These are phyloP conservation scores for Lydus trimaculatus DNA, from an alignment of 2,888 invertebrate genomes.

Conservation along the genomic window DNA sequence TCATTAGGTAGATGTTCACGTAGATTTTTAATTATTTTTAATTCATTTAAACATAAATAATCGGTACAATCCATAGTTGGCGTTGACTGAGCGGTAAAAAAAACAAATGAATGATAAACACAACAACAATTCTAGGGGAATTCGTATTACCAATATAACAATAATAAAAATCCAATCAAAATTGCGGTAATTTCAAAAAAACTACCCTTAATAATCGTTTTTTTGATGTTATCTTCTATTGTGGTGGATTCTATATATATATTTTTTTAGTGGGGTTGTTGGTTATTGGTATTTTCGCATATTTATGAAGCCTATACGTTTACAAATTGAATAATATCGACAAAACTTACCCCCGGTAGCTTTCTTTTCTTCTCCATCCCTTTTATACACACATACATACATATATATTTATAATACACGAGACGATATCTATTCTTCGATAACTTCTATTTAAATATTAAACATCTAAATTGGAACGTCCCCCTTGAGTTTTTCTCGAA, in stretches of 20 bases:
- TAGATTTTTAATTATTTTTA: constrained; percentile 68
- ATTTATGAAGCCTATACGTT: constrained; percentile 42
- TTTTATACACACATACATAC: constrained; percentile 20
- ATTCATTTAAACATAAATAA: constrained; percentile 67
- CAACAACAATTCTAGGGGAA: constrained; percentile 8
- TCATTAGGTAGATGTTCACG: constrained; percentile 65
- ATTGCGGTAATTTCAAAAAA: constrained; percentile 8
- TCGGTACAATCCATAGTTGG: constrained; percentile 67
- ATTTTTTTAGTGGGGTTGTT: constrained; percentile 16
- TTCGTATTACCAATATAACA: constrained; percentile 15
- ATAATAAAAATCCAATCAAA: background rate
- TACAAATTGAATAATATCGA: constrained; percentile 30
- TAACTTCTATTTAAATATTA: constrained; percentile 51
- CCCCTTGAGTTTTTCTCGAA: constrained; percentile 7
- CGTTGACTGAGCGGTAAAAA: background rate
- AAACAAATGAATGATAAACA: background rate
- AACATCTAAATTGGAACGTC: constrained; percentile 43
- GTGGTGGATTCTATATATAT: no score
- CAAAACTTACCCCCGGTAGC: background rate
- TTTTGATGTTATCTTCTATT: no score
- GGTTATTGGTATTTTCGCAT: constrained; percentile 52
- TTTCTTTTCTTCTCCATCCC: background rate
- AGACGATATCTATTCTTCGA: constrained; percentile 46
- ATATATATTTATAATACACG: constrained; percentile 48
- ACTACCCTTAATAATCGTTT: background rate